Conservation (phyloP, 1,140 invertebrate genomes). For the Dendrolimus kikuchii region DNA sequence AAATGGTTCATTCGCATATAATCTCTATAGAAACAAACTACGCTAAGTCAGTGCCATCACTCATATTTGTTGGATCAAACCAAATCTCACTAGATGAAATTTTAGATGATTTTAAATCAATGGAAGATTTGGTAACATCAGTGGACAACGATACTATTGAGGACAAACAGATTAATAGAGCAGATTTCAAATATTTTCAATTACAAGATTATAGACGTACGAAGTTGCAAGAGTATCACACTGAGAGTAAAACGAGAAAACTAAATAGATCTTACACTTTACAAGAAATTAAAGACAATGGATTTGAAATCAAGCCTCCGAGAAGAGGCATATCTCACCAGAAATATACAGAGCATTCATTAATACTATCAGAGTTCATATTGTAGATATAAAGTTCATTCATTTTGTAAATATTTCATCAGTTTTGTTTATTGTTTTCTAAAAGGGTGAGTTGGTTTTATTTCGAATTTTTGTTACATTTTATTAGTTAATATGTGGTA, state of each 20-base stretch:
- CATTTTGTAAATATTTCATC: constrained; percentile 9
- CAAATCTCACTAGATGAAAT: constrained; percentile 35
- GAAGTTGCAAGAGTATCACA: constrained; percentile 28
- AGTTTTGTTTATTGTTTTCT: too few species aligned
- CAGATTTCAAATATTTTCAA: constrained; percentile 26
- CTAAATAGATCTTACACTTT: constrained; percentile 37
- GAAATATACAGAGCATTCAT: constrained; percentile 24
- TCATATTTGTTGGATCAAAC: constrained; percentile 19
- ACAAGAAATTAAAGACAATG: constrained; percentile 39
- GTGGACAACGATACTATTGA: constrained; percentile 12
- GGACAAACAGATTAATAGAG: constrained; percentile 3
- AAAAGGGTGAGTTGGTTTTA: not conserved
- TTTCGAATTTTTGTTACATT: constrained; percentile 10
- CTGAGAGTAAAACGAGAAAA: constrained; percentile 26
- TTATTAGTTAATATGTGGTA: constrained; percentile 4
- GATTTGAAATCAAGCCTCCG: constrained; percentile 27
- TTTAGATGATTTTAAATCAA: constrained; percentile 42
- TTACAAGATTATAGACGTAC: constrained; percentile 44
- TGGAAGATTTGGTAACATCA: constrained; percentile 27
- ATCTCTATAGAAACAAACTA: constrained; percentile 31
- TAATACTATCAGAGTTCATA: constrained; percentile 53
- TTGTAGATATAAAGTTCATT: constrained; percentile 31
- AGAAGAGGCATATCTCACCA: constrained; percentile 15
- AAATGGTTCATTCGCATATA: constrained; percentile 33
- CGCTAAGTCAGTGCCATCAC: constrained; percentile 11